phyloP scores from a whole-genome alignment of 2,113 vertebrate species.

The Falco punctatus region DNA sequence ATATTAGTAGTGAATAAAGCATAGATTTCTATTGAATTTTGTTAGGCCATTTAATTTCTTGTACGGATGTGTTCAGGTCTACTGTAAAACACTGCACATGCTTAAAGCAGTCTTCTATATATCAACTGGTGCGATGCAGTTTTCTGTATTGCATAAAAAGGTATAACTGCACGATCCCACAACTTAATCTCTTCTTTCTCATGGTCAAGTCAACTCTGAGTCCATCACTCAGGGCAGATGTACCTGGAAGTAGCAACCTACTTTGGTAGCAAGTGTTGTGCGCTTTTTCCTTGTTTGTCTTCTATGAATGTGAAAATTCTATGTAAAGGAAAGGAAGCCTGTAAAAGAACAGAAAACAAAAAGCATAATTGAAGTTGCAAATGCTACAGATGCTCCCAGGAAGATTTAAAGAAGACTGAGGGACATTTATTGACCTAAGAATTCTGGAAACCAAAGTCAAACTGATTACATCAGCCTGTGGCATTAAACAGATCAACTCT shows the following conservation, averaged over 20 bases:
- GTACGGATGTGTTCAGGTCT: background rate
- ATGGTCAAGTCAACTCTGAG: background rate
- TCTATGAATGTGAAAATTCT: background rate
- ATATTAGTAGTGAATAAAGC: background rate
- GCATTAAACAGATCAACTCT: background rate
- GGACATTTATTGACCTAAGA: background rate
- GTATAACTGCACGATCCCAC: background rate
- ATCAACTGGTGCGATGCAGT: background rate
- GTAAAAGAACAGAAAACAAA: background rate
- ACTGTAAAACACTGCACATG: background rate
- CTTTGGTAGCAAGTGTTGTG: background rate
- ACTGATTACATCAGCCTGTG: background rate
- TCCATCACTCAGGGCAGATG: background rate
- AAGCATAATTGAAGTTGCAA: background rate
- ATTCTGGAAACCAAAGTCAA: constrained; percentile 3
- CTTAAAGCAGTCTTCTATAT: background rate
- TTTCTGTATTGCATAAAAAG: background rate
- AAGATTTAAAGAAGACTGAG: background rate
- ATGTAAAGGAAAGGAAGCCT: background rate
- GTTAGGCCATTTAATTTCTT: background rate
- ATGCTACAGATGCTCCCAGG: background rate
- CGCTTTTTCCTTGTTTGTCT: background rate
- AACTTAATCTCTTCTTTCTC: background rate
- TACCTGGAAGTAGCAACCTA: background rate
- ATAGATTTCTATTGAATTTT: background rate